These are phyloP conservation scores for Miniopterus natalensis DNA, from an alignment of 2,113 vertebrate genomes.

Conservation along the genomic window DNA sequence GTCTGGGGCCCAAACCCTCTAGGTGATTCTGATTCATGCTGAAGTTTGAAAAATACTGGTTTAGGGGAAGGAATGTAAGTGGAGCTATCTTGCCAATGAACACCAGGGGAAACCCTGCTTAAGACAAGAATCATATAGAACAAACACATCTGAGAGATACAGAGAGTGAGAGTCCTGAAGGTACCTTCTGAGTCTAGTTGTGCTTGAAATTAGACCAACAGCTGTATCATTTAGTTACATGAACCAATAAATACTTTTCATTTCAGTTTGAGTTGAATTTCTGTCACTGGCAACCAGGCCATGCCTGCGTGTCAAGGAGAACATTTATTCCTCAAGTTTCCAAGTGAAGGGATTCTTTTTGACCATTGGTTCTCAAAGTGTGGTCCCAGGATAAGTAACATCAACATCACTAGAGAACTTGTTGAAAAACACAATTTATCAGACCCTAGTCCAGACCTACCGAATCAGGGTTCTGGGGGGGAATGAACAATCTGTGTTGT, in stretches of 20 bases:
- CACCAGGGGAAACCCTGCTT: neutral
- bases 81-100: neutral
- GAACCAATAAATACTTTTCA: neutral
- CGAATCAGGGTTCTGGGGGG: neutral
- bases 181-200: neutral
- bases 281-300: neutral
- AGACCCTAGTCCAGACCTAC: neutral
- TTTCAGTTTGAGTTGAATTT: slow-evolving; percentile 24
- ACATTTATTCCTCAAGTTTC: slow-evolving; percentile 1
- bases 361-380: neutral
- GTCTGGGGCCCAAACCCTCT: slow-evolving; percentile 18
- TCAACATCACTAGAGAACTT: neutral
- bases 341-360: neutral
- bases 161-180: neutral
- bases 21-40: slow-evolving; percentile 59
- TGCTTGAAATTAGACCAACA: neutral
- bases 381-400: neutral
- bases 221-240: neutral
- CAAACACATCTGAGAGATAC: neutral
- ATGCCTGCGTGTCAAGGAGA: neutral
- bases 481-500: neutral
- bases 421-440: slow-evolving; percentile 1
- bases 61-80: neutral
- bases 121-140: neutral
- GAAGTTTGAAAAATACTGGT: slow-evolving; percentile 1